phyloP scores from a whole-genome alignment of 2,797 vertebrate genomes.

The Sylvia borin region DNA sequence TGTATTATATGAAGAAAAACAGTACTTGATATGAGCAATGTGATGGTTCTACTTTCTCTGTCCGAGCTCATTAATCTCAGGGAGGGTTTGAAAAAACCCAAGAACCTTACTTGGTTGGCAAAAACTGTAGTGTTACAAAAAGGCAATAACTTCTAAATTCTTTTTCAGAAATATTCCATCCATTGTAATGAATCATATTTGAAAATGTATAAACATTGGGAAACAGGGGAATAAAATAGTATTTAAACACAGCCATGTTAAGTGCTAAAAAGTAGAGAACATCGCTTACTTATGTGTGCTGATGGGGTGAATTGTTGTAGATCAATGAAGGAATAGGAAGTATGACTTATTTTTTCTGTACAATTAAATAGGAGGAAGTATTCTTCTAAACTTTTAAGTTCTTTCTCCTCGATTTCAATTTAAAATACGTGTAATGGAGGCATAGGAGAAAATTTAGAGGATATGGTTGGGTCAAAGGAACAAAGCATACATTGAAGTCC shows the following conservation, averaged over 20 bases:
- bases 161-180: background rate
- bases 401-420: slow-evolving; percentile 5
- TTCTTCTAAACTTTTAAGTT: background rate
- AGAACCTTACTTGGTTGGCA: background rate
- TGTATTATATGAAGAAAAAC: slow-evolving; percentile 47
- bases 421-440: slow-evolving; percentile 36
- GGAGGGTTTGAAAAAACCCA: background rate
- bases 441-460: slow-evolving; percentile 44
- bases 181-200: background rate
- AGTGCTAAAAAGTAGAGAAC: background rate
- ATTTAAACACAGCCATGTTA: background rate
- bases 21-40: slow-evolving; percentile 16
- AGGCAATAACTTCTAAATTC: background rate
- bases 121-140: background rate
- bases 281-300: background rate
- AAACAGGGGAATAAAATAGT: background rate
- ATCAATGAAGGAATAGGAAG: background rate
- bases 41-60: slow-evolving; percentile 62
- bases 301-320: background rate
- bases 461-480: slow-evolving; percentile 48
- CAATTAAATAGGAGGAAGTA: background rate
- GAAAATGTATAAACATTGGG: background rate
- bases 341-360: background rate
- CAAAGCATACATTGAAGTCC: slow-evolving; percentile 68
- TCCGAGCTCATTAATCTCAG: slow-evolving; percentile 59